Percentiles rank a stretch among this genome's conserved stretches.
Conservation (phyloP, 2,113 vertebrate species). For the Hydrochoerus hydrochaeris region DNA sequence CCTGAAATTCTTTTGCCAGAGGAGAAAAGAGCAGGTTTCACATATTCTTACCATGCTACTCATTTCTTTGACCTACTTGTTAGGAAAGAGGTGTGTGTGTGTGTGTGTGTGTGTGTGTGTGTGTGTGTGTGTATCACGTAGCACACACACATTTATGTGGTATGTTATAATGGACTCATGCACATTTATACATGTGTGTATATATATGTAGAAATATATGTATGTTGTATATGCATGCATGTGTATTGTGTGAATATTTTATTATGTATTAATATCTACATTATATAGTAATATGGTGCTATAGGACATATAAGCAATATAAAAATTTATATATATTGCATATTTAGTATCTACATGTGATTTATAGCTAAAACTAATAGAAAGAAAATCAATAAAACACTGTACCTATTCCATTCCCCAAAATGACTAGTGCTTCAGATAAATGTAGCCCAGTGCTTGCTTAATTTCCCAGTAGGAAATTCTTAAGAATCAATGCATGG, state of each 20-base stretch:
- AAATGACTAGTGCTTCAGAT: not conserved
- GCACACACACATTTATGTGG: not conserved
- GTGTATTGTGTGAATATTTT: not conserved
- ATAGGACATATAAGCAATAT: not conserved
- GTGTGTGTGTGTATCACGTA: not conserved
- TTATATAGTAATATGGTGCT: not conserved
- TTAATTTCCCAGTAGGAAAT: not conserved
- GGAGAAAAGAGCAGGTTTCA: not conserved
- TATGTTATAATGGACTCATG: too few species aligned
- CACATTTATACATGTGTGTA: too few species aligned
- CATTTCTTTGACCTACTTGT: constrained; percentile 37
- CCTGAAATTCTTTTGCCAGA: not conserved
- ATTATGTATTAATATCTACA: not conserved
- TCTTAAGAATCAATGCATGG: not conserved
- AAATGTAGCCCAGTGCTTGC: not conserved
- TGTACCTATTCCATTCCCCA: not conserved
- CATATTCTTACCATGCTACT: not conserved
- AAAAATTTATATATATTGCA: not conserved
- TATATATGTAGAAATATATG: not conserved
- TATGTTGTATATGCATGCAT: not conserved
- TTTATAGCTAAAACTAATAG: constrained; percentile 18
- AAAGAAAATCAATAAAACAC: not conserved
- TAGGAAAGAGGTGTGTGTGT: not conserved
- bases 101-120: not conserved
- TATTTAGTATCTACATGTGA: not conserved